Evolutionary conservation across 2,888 invertebrate species (phyloP).

Genomic region (Trachelus iudaicus): DNA sequence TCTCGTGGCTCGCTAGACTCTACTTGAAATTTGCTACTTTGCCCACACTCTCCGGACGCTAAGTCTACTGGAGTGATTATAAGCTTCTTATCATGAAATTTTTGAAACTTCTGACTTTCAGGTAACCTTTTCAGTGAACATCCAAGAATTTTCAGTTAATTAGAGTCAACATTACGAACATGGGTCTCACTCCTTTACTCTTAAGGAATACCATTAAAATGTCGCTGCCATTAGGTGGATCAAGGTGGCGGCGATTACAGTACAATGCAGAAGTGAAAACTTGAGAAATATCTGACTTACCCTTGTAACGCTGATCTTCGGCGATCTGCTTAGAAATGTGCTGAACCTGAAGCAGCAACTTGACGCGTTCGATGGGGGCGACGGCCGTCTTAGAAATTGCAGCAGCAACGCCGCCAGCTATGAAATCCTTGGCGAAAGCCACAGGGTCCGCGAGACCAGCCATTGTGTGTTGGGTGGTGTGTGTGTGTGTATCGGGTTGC

Average conservation of each 20-base stretch:
- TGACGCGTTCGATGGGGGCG: conserved; percentile 95
- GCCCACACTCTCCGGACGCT: no score
- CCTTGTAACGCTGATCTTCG: conserved; percentile 90
- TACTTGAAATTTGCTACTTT: not conserved
- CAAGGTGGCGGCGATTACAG: not conserved
- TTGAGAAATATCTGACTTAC: conserved; percentile 65
- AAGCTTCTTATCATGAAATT: not conserved
- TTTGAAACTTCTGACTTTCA: not conserved
- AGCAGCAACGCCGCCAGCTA: conserved; percentile 92
- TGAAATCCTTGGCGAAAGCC: conserved; percentile 89
- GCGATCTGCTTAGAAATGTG: conserved; percentile 91
- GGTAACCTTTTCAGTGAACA: no score
- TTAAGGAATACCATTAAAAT: not conserved
- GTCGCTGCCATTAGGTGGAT: not conserved
- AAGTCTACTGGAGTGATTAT: not conserved
- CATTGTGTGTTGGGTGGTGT: conserved; percentile 53
- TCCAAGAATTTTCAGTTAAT: not conserved
- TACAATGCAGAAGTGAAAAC: not conserved
- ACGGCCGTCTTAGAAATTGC: conserved; percentile 95
- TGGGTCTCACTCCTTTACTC: not conserved
- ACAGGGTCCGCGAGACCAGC: conserved; percentile 77
- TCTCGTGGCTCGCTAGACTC: not conserved
- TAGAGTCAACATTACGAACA: not conserved
- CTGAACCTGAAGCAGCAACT: conserved; percentile 93
- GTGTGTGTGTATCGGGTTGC: conserved; percentile 41